Percentiles rank a stretch among this genome's conserved stretches.
These are phyloP conservation scores for Molossus alvarezi DNA, from an alignment of 2,797 vertebrate genomes.

Conservation along the genomic window DNA sequence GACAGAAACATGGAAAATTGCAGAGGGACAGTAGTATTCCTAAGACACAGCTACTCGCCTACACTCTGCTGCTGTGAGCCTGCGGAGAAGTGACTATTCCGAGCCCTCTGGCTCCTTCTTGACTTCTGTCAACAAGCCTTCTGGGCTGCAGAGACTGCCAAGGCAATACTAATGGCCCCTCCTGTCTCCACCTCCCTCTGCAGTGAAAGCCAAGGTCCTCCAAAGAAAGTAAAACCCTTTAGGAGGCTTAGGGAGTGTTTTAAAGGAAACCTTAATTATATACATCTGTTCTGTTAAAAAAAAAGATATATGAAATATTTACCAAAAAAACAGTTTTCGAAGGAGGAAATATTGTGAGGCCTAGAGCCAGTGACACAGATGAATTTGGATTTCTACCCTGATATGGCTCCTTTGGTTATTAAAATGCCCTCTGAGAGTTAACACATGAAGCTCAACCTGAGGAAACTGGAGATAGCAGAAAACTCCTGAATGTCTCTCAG, in stretches of 20 bases:
- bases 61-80: not conserved
- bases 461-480: not conserved
- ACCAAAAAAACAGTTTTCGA: not conserved
- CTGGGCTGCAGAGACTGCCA: not conserved
- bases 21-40: not conserved
- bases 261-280: not conserved
- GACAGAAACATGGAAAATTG: not conserved
- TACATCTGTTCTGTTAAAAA: not conserved
- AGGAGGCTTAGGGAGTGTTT: not conserved
- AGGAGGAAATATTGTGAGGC: not conserved
- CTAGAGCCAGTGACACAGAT: not conserved
- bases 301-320: not conserved
- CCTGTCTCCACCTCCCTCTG: accelerated
- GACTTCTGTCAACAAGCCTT: not conserved
- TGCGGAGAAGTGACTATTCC: not conserved
- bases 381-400: not conserved
- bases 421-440: slow-evolving; percentile 46
- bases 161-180: not conserved
- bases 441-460: not conserved
- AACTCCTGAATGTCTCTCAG: not conserved
- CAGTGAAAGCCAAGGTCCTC: not conserved
- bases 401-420: not conserved
- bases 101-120: not conserved
- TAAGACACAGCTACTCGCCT: not conserved
- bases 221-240: not conserved